Base-by-base conservation (phyloP, 2,888 invertebrate genomes). In the Orthosia gothica region DNA sequence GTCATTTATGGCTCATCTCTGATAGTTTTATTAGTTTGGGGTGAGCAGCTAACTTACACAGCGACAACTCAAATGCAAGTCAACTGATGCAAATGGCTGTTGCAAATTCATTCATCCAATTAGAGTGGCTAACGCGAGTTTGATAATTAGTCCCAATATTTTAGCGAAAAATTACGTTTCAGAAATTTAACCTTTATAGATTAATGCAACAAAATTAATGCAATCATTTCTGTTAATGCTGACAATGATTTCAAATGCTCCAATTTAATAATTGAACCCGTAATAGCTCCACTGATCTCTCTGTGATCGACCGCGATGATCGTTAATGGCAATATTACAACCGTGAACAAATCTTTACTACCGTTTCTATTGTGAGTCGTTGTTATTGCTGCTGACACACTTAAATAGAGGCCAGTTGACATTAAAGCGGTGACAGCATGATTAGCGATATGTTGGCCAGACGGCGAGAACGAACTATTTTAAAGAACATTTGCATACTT, bases 301-400 rank as follows among this genome's bases (percentile, higher is more conserved):
- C 59, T 61, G 64, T 59, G 77, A 69, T 78, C 68, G 49, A 70
- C 52, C 57, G 55, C 57, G 50, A 45, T 61, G 12, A 61, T 65
- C 49, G 45, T 18, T 78, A 15, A 67, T 67, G 67, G 52, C 54
- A 63, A n/a, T 68, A 68, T 57, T 67, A 78, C 49, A 61, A 74
- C 61, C 70, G 59, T 70, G 49, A 70, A 82, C 61, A 65, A 81
- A 70, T 45, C 18, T 72, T 69, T 61, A 74, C 32, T 58, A 55
- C 26, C 52, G 68, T 65, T 62, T 82, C 70, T 74, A 70, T 79
- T 79, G 70, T 74, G 2, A 64, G 68, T 23, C 12, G 26, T 47
- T 70, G 54, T 55, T 81, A 74, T 58, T 77, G 47, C 70, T 68
- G 32, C 32, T 79, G 82, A 68, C 81, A 70, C 18, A 81, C 61